Evolutionary conservation across 2,797 vertebrate species (phyloP), one percentile per base, ranked within the genome.

Genomic region (Coregonus suidteri): DNA sequence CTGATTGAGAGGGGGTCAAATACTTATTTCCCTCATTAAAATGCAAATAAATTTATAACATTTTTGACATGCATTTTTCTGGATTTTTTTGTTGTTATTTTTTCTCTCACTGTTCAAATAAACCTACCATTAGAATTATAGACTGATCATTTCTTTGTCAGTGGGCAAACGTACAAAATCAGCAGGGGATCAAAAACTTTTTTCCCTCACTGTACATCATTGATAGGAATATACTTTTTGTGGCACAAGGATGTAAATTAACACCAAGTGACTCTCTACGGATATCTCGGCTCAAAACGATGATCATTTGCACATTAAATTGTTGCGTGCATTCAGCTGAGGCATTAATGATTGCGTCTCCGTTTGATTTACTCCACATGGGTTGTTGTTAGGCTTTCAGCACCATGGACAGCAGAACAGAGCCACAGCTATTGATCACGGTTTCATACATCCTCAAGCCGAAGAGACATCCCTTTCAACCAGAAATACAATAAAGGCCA

Each of bases 341-440:
- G 52, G 65, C 78, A 80, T 80, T 78, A 80, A 80, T 59, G 75
- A 81, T 80, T 77, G 80, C 73, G 72, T 85, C 77, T 76, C 77
- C 52, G 72, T 82, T 75, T 87, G 82, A 87, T 89, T 84, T 80
- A 82, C 83, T 83, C 75, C 6, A 71, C 47, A 76, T 53, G 51
- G 71, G 82, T 83, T 84, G 84, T 87, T 90, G 81, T 56, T n/a
- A 2, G 54, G 15, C 80, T 81, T 93, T 93, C 92, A 93, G 92
- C 66, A 93, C 92, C 90, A 78, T 68, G 91, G 92, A 93, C 85
- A 91, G 90, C 71, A 81, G 35, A 84, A 72, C 80, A 73, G 79
- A 82, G 72, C 51, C 75, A 72, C 84, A 74, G n/a, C 79, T 62
- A 85, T 73, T 78, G 86, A 82, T 87, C 87, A 80, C 82, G 76